Conservation (phyloP, 2,797 vertebrate genomes). For the Paratrypauchen microcephalus region DNA sequence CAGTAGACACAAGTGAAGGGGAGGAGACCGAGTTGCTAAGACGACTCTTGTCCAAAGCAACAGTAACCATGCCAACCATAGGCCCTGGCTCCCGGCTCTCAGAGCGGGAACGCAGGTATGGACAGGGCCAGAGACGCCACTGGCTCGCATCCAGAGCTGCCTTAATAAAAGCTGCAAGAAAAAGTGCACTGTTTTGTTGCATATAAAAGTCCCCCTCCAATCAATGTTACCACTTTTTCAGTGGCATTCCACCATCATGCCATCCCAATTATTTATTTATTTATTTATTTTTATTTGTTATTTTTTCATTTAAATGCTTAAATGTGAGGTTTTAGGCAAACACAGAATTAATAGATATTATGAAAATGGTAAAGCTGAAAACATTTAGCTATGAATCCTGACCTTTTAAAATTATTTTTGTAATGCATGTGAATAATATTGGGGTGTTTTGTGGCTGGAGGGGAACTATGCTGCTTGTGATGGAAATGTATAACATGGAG, state of each 20-base stretch:
- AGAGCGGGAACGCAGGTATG: slow-evolving; percentile 77
- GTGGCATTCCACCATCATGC: neutral
- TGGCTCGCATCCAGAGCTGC: slow-evolving; percentile 31
- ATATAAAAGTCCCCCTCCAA: slow-evolving; percentile 12
- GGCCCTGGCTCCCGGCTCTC: slow-evolving; percentile 75
- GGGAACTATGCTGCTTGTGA: slow-evolving; percentile 24
- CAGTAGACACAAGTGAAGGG: slow-evolving; percentile 75
- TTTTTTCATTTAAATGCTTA: too few relatives aligned
- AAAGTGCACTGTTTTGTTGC: neutral
- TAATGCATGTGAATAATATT: neutral
- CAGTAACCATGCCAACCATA: slow-evolving; percentile 77
- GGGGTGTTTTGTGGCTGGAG: slow-evolving; percentile 6
- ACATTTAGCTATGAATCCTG: neutral
- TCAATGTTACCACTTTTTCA: neutral
- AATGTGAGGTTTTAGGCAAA: neutral
- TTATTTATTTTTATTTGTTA: too few relatives aligned
- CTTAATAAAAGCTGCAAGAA: slow-evolving; percentile 18
- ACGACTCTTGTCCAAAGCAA: slow-evolving; percentile 74
- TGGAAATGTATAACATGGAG: slow-evolving; percentile 9
- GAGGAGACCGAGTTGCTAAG: slow-evolving; percentile 74
- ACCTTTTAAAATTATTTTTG: neutral
- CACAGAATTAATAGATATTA: neutral
- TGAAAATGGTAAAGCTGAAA: neutral
- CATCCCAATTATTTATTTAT: neutral
- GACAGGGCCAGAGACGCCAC: slow-evolving; percentile 41